These are phyloP conservation scores for Chrysochloris asiatica DNA, from an alignment of 2,113 vertebrate species.

Conservation along the genomic window DNA sequence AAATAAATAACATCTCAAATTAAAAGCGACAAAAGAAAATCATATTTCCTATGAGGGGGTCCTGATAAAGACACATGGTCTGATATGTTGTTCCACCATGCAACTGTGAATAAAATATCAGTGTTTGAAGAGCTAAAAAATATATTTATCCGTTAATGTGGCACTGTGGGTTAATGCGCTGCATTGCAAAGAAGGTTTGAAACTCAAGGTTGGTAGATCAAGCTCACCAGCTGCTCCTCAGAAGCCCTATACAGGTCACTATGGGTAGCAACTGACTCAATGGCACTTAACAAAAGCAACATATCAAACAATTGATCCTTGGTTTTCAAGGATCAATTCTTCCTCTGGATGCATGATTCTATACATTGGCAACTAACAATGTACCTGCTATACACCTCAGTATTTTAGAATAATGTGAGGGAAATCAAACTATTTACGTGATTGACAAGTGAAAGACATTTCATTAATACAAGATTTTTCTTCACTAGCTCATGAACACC, in stretches of 20 bases:
- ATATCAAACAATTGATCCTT: too few species aligned
- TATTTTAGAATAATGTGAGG: constrained; percentile 1
- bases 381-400: background rate
- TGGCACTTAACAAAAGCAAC: too few species aligned
- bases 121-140: background rate
- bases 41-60: constrained; percentile 20
- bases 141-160: too few species aligned
- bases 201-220: too few species aligned
- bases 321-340: background rate
- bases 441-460: constrained; percentile 9
- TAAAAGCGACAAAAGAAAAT: constrained; percentile 67
- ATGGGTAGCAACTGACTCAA: too few species aligned
- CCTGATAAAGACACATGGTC: constrained; percentile 50
- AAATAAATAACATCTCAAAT: constrained; percentile 60
- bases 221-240: too few species aligned
- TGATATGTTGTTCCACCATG: constrained; percentile 37
- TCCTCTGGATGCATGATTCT: background rate
- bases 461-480: background rate
- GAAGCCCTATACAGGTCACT: too few species aligned
- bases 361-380: background rate
- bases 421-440: constrained; percentile 46
- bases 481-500: background rate
- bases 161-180: too few species aligned
- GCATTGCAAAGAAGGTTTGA: too few species aligned
- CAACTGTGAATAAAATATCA: constrained; percentile 62